Evolutionary conservation across 2,888 invertebrate species (phyloP).

Genomic region (Oscheius onirici): DNA sequence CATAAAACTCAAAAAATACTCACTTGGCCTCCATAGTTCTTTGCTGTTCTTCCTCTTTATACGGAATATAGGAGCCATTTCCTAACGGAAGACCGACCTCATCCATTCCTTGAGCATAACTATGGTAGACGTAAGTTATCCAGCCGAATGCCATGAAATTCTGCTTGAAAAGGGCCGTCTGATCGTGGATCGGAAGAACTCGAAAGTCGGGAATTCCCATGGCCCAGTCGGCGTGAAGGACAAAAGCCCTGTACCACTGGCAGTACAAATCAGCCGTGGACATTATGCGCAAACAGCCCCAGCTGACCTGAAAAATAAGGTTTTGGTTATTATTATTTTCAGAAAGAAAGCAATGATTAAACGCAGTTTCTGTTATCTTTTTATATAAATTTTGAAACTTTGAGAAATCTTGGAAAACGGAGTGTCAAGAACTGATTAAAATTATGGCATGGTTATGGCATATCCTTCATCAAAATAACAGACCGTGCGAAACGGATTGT

Average conservation of each 20-base stretch:
- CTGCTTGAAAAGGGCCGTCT: constrained; percentile 61
- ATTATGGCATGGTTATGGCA: too few relatives aligned
- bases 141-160: constrained; percentile 65
- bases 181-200: constrained; percentile 24
- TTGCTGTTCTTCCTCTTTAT: constrained; percentile 49
- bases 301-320: constrained; percentile 40
- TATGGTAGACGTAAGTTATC: constrained; percentile 59
- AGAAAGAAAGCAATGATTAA: too few relatives aligned
- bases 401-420: too few relatives aligned
- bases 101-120: constrained; percentile 41
- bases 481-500: too few relatives aligned
- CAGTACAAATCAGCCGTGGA: constrained; percentile 53
- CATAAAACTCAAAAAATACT: constrained; percentile 4
- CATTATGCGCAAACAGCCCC: constrained; percentile 57
- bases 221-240: constrained; percentile 62
- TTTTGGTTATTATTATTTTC: background rate
- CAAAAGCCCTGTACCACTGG: constrained; percentile 60
- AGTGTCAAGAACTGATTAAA: too few relatives aligned
- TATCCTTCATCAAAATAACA: too few relatives aligned
- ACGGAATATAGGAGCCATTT: constrained; percentile 59
- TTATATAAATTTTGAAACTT: too few relatives aligned
- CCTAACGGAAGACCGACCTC: constrained; percentile 53
- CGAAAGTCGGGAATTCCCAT: constrained; percentile 61
- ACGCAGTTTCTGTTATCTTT: background rate
- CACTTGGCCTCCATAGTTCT: constrained; percentile 43